Percentiles rank a stretch among this genome's conserved stretches.
These are phyloP conservation scores for Oxyruncus cristatus DNA, from an alignment of 2,113 vertebrate species.

Conservation along the genomic window DNA sequence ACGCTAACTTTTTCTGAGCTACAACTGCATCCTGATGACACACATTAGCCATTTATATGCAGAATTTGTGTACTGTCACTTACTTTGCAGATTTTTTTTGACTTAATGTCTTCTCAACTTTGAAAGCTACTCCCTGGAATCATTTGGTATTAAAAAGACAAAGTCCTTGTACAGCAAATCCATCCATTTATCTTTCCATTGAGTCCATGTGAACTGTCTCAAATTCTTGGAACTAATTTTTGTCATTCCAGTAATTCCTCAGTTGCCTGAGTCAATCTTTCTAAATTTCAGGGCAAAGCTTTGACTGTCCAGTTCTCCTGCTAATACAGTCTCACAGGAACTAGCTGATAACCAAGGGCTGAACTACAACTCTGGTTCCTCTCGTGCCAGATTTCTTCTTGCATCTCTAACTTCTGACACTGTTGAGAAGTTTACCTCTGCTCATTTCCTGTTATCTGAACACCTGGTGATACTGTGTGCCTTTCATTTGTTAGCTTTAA, in stretches of 20 bases:
- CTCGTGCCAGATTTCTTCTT: conserved; percentile 41
- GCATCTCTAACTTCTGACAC: conserved; percentile 28
- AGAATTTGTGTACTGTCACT: conserved; percentile 34
- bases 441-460: conserved; percentile 59
- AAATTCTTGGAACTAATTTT: not conserved
- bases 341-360: conserved; percentile 67
- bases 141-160: not conserved
- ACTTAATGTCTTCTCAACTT: conserved; percentile 10
- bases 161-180: not conserved
- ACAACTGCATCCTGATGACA: conserved; percentile 63
- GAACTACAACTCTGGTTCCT: conserved; percentile 50
- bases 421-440: conserved; percentile 63
- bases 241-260: conserved; percentile 43
- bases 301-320: conserved; percentile 50
- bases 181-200: not conserved
- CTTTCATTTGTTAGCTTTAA: conserved; percentile 77
- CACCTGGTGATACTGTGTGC: conserved; percentile 73
- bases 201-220: not conserved
- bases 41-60: conserved; percentile 54
- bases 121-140: conserved; percentile 43
- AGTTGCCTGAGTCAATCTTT: conserved; percentile 16
- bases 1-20: conserved; percentile 63
- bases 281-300: conserved; percentile 60
- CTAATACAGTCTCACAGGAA: conserved; percentile 47
- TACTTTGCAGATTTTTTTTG: conserved; percentile 6